Conservation (phyloP, 2,888 invertebrate genomes). For the Drepana falcataria region DNA sequence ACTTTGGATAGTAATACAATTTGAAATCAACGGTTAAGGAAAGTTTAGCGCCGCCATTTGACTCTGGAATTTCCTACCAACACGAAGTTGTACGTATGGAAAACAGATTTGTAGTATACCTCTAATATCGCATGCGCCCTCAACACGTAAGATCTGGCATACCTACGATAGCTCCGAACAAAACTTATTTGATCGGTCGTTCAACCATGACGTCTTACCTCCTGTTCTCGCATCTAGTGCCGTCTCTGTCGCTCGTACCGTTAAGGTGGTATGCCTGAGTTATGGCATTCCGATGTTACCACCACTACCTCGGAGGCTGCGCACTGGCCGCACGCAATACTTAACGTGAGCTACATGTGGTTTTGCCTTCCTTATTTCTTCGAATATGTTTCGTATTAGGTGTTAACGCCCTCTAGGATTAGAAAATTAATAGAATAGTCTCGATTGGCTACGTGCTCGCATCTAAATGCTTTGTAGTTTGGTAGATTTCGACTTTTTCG, state of each 20-base stretch:
- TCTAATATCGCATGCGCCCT: constrained; percentile 51
- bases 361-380: constrained; percentile 51
- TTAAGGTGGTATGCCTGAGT: constrained; percentile 74
- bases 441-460: constrained; percentile 11
- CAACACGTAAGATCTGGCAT: constrained; percentile 69
- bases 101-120: constrained; percentile 33
- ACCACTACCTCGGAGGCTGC: constrained; percentile 70
- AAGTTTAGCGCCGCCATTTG: too few species aligned
- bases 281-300: constrained; percentile 75
- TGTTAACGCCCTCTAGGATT: constrained; percentile 53
- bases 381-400: constrained; percentile 45
- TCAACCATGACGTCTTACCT: constrained; percentile 64
- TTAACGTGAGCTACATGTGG: constrained; percentile 53
- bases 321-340: constrained; percentile 33
- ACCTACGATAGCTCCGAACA: constrained; percentile 68
- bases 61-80: too few species aligned
- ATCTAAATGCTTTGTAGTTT: constrained; percentile 15
- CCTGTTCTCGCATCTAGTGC: constrained; percentile 40
- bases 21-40: constrained; percentile 15
- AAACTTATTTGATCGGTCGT: constrained; percentile 79
- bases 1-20: background rate
- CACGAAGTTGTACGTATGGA: constrained; percentile 44
- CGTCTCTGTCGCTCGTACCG: constrained; percentile 65
- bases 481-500: constrained; percentile 11
- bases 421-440: constrained; percentile 44